Evolutionary conservation across 2,113 vertebrate genomes (phyloP).

Genomic region (Ramphastos sulfuratus): DNA sequence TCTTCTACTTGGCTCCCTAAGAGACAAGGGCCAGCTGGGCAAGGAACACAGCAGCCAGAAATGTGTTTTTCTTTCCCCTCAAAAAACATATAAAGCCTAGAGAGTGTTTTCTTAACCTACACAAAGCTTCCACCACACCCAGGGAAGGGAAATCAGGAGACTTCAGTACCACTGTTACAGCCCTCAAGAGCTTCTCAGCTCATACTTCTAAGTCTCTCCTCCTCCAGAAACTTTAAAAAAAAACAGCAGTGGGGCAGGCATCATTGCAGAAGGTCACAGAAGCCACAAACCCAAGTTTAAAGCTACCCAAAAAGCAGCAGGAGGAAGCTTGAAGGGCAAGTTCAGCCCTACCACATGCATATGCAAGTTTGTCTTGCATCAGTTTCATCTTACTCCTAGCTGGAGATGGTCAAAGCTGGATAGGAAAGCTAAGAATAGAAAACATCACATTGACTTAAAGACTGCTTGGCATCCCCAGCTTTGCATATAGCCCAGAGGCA

Average conservation of each 20-base stretch:
- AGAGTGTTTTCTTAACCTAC: not conserved
- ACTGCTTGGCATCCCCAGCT: not conserved
- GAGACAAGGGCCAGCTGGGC: not conserved
- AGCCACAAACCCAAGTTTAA: not conserved
- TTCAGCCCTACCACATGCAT: not conserved
- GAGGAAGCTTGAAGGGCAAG: not conserved
- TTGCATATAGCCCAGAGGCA: not conserved
- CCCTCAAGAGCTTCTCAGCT: not conserved
- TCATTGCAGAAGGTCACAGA: not conserved
- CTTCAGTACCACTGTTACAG: not conserved
- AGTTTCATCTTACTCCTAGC: not conserved
- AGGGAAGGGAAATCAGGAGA: not conserved
- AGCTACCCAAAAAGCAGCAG: not conserved
- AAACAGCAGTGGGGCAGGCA: not conserved
- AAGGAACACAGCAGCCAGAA: not conserved
- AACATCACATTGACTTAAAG: not conserved
- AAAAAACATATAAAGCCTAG: not conserved
- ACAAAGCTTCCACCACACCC: not conserved
- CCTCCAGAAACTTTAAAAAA: no score
- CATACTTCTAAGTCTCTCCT: not conserved
- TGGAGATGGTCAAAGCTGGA: not conserved
- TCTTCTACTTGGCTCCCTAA: not conserved
- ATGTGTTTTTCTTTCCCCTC: no score
- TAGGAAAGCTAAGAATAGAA: not conserved
- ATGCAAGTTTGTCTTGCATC: not conserved